Evolutionary conservation across 2,888 invertebrate species (phyloP), one percentile per base, ranked within the genome.

Genomic region (Chrysolina americana): DNA sequence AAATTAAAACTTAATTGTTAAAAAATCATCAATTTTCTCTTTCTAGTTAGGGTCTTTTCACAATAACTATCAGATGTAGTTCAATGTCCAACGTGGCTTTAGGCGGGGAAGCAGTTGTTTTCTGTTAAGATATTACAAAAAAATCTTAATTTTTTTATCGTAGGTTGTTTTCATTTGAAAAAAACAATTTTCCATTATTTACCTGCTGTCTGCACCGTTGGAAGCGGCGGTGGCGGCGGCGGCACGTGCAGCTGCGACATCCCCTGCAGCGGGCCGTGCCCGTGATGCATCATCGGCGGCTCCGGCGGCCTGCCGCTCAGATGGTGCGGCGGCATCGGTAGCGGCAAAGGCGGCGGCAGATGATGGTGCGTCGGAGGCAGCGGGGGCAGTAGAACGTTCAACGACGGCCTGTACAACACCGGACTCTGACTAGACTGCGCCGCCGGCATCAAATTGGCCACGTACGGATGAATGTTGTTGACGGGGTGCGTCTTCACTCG

Each of bases 401-500:
- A 23, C 21, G 47, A 47, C 21, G 28, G 47, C 10, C 48, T 6
- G 48, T 44, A 47, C 11, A 65, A 2, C n/a, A 48, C 44, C n/a
- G 48, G 48, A 2, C 65, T 48, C 15, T 23, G 48, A 19, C 48
- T 48, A 15, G 48, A 28, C 21, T 65, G 44, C 47, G n/a, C 28
- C 11, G 23, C n/a, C 36, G 15, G 15, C n/a, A 62, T 66, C 21
- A 75, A 19, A 13, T 41, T 68, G 17, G 72, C 41, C 23, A 75
- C 72, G 47, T 75, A 71, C 23, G 85, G 84, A 68, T 83, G 85
- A 56, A 87, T 82, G 75, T 86, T 87, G 76, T 86, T 86, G 44
- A 86, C 82, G 21, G 83, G 73, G 73, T 83, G 84, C 11, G 81
- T 79, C 81, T 88, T 88, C 21, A 88, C 81, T 36, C 88, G 83